Conservation (phyloP, 2,113 vertebrate species). For the Paradoxurus hermaphroditus region DNA sequence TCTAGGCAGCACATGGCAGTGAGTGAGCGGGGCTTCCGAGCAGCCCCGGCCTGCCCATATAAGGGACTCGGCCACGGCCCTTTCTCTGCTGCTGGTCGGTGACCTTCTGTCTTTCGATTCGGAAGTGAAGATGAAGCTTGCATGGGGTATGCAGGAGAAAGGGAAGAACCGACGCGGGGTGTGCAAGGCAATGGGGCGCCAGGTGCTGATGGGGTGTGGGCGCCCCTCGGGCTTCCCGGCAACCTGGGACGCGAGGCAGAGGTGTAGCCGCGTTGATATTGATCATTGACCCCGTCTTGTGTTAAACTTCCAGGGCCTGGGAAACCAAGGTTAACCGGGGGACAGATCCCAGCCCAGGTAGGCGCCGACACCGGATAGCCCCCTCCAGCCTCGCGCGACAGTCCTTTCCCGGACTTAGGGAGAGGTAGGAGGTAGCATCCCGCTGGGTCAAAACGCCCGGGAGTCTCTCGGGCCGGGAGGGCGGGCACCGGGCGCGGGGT, state of each 20-base stretch:
- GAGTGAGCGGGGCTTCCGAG: background rate
- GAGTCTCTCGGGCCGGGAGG: background rate
- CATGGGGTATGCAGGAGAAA: background rate
- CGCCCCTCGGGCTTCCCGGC: background rate
- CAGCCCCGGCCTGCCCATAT: rapidly evolving
- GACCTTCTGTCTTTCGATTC: background rate
- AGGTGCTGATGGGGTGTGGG: background rate
- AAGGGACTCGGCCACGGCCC: background rate
- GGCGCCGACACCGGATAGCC: background rate
- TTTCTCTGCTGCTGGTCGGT: background rate
- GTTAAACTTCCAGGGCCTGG: background rate
- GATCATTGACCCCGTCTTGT: background rate
- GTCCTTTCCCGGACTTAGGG: background rate
- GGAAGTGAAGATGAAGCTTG: constrained; percentile 31
- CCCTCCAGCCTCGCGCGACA: background rate
- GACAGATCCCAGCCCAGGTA: background rate
- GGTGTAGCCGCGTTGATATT: background rate
- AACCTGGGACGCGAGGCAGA: background rate
- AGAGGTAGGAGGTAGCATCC: background rate
- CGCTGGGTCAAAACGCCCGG: rapidly evolving
- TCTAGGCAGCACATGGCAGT: background rate
- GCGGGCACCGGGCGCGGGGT: background rate
- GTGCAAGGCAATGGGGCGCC: background rate
- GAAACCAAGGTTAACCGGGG: background rate
- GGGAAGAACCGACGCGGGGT: background rate